Evolutionary conservation across 2,797 vertebrate genomes (phyloP), one percentile per base, ranked within the genome.

Genomic region (Myotis findleyi): DNA sequence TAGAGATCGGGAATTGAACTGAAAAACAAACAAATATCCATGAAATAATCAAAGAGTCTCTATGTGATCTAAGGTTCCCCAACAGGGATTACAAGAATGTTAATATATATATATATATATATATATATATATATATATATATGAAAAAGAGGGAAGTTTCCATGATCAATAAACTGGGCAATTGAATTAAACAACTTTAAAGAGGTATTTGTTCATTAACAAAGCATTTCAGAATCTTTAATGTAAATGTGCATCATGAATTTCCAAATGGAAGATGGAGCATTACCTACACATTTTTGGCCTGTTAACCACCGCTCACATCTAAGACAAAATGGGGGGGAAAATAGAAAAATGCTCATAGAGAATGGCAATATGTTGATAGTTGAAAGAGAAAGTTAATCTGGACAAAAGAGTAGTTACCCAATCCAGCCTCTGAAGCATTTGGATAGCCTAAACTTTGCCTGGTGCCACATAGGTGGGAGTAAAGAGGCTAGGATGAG

Each of bases 1-100:
- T 64, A 75, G 12, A 81, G 13, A 49, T 25, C 55, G 44, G 10
- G 8, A 53, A 93, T 23, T 77, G 55, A 82, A 44, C 5, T 72
- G n/a, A 80, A 16, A 81, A 93, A 81, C n/a, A 88, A 85, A 64
- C 10, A 82, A 93, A 91, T 82, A 77, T 18, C n/a, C 49, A 72
- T 55, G 11, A 91, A 82, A 86, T 91, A 84, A 55, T 79, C 38
- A 79, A 18, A 84, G 49, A 87, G 41, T 66, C 17, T 80, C 12
- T 18, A 11, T 85, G 59, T 77, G 33, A 62, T 72, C 49, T 51
- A 80, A 53, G 16, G 71, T n/a, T 68, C 18, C 25, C 33, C 27
- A 41, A 89, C 20, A n/a, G 76, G 25, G 11, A 87, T 83, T 72
- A 41, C 49, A 72, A 87, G 11, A 33, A 72, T 33, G 25, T 18